These are phyloP conservation scores for Lampris megalopsis DNA, from an alignment of 2,113 vertebrate genomes.

Conservation along the genomic window DNA sequence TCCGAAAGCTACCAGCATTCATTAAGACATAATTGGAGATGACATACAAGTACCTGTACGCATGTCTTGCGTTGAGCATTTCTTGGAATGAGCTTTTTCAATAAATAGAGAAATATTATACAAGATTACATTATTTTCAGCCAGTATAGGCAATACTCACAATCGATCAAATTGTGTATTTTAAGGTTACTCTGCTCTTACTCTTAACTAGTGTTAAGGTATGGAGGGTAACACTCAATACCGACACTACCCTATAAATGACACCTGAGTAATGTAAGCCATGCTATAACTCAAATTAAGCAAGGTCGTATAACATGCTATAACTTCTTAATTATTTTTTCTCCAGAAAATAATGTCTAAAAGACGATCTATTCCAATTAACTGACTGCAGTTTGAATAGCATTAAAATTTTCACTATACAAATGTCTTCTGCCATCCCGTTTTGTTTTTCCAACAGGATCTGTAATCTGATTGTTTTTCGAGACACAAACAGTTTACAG, in stretches of 20 bases:
- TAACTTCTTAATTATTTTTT: neutral
- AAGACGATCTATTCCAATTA: no score
- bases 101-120: neutral
- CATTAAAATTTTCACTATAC: no score
- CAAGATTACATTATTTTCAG: neutral
- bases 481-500: neutral
- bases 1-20: no score
- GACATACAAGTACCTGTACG: neutral
- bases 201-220: no score
- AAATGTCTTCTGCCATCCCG: no score
- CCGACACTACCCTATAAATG: neutral
- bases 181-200: neutral
- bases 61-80: no score
- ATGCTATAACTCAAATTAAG: no score
- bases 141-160: slow-evolving; percentile 3
- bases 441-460: neutral
- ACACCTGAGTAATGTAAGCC: no score
- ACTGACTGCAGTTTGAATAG: no score
- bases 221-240: neutral
- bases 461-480: neutral
- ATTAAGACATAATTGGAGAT: neutral
- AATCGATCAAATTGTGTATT: neutral
- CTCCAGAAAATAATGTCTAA: neutral
- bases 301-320: neutral
- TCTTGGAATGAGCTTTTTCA: no score